Evolutionary conservation across 2,888 invertebrate species (phyloP).

Genomic region (Amiota mariae): DNA sequence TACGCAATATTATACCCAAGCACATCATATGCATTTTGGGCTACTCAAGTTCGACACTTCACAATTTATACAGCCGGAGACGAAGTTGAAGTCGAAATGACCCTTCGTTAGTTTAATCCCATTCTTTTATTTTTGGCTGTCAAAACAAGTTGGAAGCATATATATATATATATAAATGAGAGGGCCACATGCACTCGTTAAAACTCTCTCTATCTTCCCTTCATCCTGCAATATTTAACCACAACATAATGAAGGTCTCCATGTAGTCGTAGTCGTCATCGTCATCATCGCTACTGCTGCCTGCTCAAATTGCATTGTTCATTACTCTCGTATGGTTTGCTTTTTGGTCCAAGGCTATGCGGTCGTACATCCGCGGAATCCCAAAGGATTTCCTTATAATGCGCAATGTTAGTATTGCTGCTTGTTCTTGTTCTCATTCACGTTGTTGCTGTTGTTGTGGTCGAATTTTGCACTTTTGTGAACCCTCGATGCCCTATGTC

Average conservation of each 20-base stretch:
- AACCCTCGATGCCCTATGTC: slow-evolving; percentile 11
- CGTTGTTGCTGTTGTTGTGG: neutral
- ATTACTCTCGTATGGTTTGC: slow-evolving; percentile 36
- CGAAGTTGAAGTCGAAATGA: slow-evolving; percentile 4
- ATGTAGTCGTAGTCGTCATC: neutral
- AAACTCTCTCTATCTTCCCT: neutral
- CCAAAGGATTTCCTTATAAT: slow-evolving; percentile 66
- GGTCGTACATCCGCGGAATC: slow-evolving; percentile 34
- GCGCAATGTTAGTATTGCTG: slow-evolving; percentile 29
- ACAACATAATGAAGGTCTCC: slow-evolving; percentile 31
- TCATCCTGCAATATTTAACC: neutral
- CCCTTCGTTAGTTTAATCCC: slow-evolving; percentile 17
- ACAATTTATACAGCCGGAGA: neutral
- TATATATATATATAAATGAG: slow-evolving; percentile 17
- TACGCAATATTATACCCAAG: neutral
- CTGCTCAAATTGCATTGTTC: slow-evolving; percentile 41
- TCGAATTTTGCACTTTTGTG: slow-evolving; percentile 10
- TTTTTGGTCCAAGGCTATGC: slow-evolving; percentile 41
- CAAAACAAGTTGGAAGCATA: slow-evolving; percentile 27
- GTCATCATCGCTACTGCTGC: neutral
- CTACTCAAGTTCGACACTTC: slow-evolving; percentile 9
- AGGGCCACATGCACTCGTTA: slow-evolving; percentile 9
- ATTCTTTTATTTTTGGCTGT: slow-evolving; percentile 14
- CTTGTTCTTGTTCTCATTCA: slow-evolving; percentile 64
- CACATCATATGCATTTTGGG: neutral